Conservation (phyloP, 2,797 vertebrate genomes). For the Decapterus maruadsi region DNA sequence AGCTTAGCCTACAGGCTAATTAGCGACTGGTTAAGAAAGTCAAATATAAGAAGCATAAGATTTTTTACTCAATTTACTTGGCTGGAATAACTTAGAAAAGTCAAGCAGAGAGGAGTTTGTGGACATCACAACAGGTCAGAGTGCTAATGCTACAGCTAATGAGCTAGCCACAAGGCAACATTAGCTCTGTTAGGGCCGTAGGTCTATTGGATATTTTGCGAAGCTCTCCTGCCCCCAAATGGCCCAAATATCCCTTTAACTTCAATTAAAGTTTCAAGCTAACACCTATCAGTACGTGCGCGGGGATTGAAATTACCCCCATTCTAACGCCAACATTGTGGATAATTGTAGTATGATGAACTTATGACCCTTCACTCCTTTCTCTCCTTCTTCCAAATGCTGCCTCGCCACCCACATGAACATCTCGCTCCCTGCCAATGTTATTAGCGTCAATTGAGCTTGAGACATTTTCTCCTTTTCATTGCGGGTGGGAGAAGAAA, state of each 20-base stretch:
- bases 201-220: background rate
- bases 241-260: background rate
- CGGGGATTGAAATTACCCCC: background rate
- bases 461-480: conserved; percentile 61
- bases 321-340: conserved; percentile 16
- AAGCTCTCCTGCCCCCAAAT: background rate
- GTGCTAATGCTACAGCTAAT: background rate
- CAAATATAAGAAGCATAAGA: background rate
- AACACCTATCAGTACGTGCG: background rate
- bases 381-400: conserved; percentile 24
- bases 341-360: conserved; percentile 46
- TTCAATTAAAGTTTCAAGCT: background rate
- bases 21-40: background rate
- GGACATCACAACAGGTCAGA: too few species aligned
- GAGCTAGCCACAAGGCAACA: background rate
- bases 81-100: too few species aligned
- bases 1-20: background rate
- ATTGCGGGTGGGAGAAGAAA: conserved; percentile 10
- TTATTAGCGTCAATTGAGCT: conserved; percentile 58
- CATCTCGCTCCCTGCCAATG: conserved; percentile 22
- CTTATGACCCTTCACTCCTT: conserved; percentile 39
- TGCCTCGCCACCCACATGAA: conserved; percentile 25
- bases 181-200: background rate
- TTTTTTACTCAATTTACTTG: background rate
- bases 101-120: too few species aligned